Evolutionary conservation across 2,888 invertebrate species (phyloP).

Genomic region (Agrochola lota): DNA sequence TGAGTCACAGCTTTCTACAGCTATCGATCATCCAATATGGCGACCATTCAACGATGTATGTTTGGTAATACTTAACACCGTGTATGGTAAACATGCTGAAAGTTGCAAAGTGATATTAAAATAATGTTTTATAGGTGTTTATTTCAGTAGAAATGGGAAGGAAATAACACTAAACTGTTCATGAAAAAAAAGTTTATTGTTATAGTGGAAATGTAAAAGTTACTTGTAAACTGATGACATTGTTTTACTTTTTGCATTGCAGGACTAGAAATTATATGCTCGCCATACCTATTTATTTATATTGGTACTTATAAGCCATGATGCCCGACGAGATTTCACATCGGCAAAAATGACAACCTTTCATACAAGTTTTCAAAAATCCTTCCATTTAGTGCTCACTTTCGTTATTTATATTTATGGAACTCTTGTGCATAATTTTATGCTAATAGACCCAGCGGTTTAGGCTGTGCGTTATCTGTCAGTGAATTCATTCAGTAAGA

Average conservation of each 20-base stretch:
- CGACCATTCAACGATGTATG: constrained; percentile 14
- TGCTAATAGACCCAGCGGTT: neutral
- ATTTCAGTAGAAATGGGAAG: constrained; percentile 12
- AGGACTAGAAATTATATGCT: neutral
- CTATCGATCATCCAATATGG: constrained; percentile 59
- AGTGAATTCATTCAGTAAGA: neutral
- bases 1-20: constrained; percentile 65
- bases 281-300: neutral
- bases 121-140: neutral
- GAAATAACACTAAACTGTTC: constrained; percentile 3
- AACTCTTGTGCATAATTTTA: too few relatives aligned
- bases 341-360: neutral
- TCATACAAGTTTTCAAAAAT: neutral
- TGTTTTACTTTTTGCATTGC: neutral
- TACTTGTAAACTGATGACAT: too few relatives aligned
- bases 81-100: constrained; percentile 37
- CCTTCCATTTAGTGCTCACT: neutral
- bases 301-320: neutral
- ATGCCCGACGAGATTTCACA: neutral
- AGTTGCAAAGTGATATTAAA: constrained; percentile 10
- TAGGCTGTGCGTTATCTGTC: neutral
- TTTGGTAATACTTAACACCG: constrained; percentile 48
- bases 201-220: too few relatives aligned
- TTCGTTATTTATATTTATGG: neutral
- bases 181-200: too few relatives aligned